Conservation (phyloP, 2,888 invertebrate genomes). For the Drosophila birchii region DNA sequence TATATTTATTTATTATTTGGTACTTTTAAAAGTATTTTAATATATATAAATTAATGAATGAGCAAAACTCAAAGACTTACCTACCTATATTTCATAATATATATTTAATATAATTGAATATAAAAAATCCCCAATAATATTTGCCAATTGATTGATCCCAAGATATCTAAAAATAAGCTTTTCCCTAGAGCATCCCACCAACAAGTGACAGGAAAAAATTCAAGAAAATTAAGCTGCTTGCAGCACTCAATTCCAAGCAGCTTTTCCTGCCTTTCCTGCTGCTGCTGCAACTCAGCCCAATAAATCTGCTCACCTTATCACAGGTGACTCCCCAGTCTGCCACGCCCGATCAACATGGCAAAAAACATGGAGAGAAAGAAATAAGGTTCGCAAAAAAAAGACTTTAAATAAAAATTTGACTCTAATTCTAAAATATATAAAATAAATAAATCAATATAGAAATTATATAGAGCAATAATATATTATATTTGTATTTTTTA, state of each 20-base stretch:
- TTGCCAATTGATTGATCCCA: constrained; percentile 34
- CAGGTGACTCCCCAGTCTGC: constrained; percentile 38
- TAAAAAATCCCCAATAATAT: not conserved
- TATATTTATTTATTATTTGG: not conserved
- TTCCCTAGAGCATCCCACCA: constrained; percentile 14
- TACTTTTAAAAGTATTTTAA: too few species aligned
- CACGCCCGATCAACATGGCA: constrained; percentile 20
- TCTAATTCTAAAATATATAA: too few species aligned
- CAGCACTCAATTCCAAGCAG: constrained; percentile 37
- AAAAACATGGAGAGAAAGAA: not conserved
- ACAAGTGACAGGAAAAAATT: constrained; percentile 8
- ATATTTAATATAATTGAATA: not conserved
- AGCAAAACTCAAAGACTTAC: too few species aligned
- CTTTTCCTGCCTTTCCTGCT: constrained; percentile 19
- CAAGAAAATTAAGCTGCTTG: constrained; percentile 36
- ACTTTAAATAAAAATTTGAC: too few species aligned
- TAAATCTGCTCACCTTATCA: constrained; percentile 43
- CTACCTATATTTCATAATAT: not conserved
- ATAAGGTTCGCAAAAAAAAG: too few species aligned
- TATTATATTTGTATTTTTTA: not conserved
- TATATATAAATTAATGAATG: too few species aligned
- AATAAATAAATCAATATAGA: not conserved
- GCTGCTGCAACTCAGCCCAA: constrained; percentile 23
- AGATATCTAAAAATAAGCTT: constrained; percentile 29
- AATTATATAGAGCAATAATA: not conserved